Conservation (phyloP, 2,113 vertebrate genomes). For the Mungos mungo region DNA sequence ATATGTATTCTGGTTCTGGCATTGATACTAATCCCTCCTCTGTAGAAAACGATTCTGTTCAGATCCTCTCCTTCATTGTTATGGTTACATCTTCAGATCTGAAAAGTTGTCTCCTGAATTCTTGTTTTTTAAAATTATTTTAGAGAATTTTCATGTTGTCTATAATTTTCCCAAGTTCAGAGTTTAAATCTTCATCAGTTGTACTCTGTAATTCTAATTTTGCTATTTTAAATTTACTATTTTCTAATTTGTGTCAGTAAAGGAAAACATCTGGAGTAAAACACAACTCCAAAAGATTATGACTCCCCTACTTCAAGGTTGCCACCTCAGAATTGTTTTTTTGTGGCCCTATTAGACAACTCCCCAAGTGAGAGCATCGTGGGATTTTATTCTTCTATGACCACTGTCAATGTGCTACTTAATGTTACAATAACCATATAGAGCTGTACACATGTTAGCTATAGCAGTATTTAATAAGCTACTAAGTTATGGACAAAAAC, state of each 20-base stretch:
- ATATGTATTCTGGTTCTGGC: neutral
- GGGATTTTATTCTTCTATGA: slow-evolving; percentile 26
- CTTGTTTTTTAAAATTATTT: slow-evolving; percentile 3
- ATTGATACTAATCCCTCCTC: neutral
- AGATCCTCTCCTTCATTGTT: neutral
- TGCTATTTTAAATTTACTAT: neutral
- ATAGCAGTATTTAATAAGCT: neutral
- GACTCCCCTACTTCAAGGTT: neutral
- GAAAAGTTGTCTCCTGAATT: neutral
- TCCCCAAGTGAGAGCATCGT: neutral
- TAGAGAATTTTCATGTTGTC: slow-evolving; percentile 9
- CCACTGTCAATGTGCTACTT: neutral
- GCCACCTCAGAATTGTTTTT: neutral
- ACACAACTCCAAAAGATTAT: neutral
- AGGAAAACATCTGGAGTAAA: neutral
- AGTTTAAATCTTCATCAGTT: neutral
- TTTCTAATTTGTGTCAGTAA: neutral
- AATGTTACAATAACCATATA: neutral
- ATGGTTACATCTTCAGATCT: neutral
- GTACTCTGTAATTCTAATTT: neutral
- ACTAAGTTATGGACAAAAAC: neutral
- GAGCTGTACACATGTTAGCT: neutral
- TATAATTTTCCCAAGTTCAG: neutral
- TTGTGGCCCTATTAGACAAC: neutral
- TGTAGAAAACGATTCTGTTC: neutral